These are phyloP conservation scores for Armadillidium nasatum DNA, from an alignment of 1,140 invertebrate genomes.

Conservation along the genomic window DNA sequence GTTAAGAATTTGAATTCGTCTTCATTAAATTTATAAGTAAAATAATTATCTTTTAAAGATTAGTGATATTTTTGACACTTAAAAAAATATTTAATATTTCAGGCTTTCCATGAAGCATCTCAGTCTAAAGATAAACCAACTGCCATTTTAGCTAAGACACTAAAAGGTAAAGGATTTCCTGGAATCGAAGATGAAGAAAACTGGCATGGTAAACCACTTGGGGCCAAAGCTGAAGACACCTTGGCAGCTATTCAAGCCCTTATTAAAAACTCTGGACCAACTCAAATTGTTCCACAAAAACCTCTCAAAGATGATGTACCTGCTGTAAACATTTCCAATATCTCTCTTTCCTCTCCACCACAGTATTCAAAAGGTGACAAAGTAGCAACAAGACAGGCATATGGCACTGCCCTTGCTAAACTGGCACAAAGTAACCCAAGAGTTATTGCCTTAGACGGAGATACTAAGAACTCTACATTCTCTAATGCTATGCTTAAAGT, in stretches of 20 bases:
- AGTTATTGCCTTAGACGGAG: conserved; percentile 88
- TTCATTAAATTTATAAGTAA: too few relatives aligned
- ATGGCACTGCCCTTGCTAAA: conserved; percentile 89
- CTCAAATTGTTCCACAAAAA: conserved; percentile 58
- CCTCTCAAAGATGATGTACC: conserved; percentile 67
- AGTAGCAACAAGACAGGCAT: conserved; percentile 89
- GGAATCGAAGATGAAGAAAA: conserved; percentile 87
- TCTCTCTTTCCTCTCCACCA: conserved; percentile 77
- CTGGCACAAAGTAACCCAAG: conserved; percentile 72
- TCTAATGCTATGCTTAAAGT: conserved; percentile 52
- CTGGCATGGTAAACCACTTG: conserved; percentile 96
- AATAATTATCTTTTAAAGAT: background rate
- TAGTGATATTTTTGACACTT: background rate
- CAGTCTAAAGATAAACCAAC: conserved; percentile 78
- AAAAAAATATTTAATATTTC: conserved; percentile 24
- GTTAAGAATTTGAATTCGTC: too few relatives aligned
- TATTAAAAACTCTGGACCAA: conserved; percentile 59
- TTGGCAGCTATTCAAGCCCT: conserved; percentile 61
- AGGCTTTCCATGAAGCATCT: conserved; percentile 76
- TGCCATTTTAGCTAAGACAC: conserved; percentile 90
- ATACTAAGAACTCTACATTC: conserved; percentile 98
- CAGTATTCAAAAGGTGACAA: conserved; percentile 70
- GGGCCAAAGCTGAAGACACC: conserved; percentile 68
- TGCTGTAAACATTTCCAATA: conserved; percentile 64
- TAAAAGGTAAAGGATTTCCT: conserved; percentile 84